Percentiles rank a stretch among this genome's conserved stretches.
Conservation (phyloP, 2,888 invertebrate genomes). For the Dendrolimus pini region DNA sequence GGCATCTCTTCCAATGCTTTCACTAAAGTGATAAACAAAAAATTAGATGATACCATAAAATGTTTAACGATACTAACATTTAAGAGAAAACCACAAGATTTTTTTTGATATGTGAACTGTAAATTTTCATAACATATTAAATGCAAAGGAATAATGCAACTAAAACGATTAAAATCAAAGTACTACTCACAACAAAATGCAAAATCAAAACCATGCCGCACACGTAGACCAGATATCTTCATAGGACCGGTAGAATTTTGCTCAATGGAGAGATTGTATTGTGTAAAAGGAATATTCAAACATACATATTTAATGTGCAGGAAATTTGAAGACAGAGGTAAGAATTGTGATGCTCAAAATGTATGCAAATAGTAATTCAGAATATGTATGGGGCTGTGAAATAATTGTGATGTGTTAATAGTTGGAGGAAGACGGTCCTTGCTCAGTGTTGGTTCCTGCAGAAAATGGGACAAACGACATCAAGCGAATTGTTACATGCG, state of each 20-base stretch:
- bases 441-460: slow-evolving; percentile 70
- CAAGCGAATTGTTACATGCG: slow-evolving; percentile 68
- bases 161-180: slow-evolving; percentile 23
- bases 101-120: too few relatives aligned
- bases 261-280: slow-evolving; percentile 7
- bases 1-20: slow-evolving; percentile 87
- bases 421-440: slow-evolving; percentile 60
- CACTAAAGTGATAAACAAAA: slow-evolving; percentile 50
- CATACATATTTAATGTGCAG: slow-evolving; percentile 8
- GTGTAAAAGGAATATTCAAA: slow-evolving; percentile 3
- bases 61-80: too few relatives aligned
- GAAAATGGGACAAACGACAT: slow-evolving; percentile 63
- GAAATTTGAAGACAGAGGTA: not conserved
- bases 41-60: too few relatives aligned
- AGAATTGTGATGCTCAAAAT: slow-evolving; percentile 12
- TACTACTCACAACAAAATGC: slow-evolving; percentile 74
- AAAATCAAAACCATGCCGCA: slow-evolving; percentile 70
- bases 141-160: slow-evolving; percentile 27
- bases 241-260: slow-evolving; percentile 46
- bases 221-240: slow-evolving; percentile 46
- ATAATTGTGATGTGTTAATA: slow-evolving; percentile 40
- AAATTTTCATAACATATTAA: slow-evolving; percentile 14
- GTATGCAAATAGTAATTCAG: slow-evolving; percentile 13
- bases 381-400: slow-evolving; percentile 10
- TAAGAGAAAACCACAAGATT: too few relatives aligned